Conservation (phyloP, 2,888 invertebrate species). For the Morpho achilles region DNA sequence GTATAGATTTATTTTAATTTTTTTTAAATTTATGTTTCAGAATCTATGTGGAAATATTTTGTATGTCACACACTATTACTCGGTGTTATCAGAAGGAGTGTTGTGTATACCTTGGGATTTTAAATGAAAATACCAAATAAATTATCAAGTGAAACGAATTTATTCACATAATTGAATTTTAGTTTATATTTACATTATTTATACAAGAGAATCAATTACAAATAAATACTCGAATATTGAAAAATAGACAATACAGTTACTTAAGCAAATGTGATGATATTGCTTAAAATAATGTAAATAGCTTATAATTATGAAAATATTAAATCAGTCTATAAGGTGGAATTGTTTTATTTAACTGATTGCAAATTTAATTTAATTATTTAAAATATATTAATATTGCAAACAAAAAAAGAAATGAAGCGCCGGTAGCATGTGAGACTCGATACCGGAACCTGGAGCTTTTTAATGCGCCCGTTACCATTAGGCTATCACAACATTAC, state of each 20-base stretch:
- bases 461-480: no score
- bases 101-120: slow-evolving; percentile 97
- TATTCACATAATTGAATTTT: slow-evolving; percentile 20
- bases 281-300: slow-evolving; percentile 2
- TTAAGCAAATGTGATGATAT: slow-evolving; percentile 8
- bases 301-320: slow-evolving; percentile 5
- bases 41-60: slow-evolving; percentile 84
- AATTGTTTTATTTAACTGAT: slow-evolving; percentile 5
- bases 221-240: slow-evolving; percentile 4
- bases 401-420: no score
- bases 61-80: slow-evolving; percentile 93
- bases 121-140: slow-evolving; percentile 59
- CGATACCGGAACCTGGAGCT: no score
- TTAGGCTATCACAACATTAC: no score
- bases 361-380: no score
- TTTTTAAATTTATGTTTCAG: slow-evolving; percentile 46
- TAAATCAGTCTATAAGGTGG: slow-evolving; percentile 14
- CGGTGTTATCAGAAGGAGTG: slow-evolving; percentile 93
- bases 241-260: background rate
- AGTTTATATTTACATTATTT: slow-evolving; percentile 11
- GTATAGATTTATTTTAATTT: no score
- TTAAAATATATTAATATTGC: no score
- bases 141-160: slow-evolving; percentile 18
- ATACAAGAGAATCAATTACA: slow-evolving; percentile 14
- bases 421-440: no score